Evolutionary conservation across 2,113 vertebrate species (phyloP).

Genomic region (Siphamia tubifer): DNA sequence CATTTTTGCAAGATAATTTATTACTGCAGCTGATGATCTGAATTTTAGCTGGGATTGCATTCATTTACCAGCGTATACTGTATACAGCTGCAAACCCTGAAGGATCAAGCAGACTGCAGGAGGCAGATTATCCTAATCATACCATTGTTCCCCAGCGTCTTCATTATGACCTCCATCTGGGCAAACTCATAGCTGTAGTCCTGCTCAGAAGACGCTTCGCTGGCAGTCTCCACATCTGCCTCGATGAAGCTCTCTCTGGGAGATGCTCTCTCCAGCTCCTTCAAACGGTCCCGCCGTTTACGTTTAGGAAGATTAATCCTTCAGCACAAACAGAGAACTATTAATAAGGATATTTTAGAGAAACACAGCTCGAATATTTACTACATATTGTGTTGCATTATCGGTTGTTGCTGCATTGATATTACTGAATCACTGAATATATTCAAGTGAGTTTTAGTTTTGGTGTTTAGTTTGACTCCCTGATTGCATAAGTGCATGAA

Average conservation of each 20-base stretch:
- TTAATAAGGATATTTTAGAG: no score
- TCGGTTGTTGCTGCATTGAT: no score
- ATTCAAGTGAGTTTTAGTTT: no score
- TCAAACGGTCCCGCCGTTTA: conserved; percentile 92
- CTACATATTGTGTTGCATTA: no score
- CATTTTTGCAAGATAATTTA: background rate
- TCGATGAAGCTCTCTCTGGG: conserved; percentile 81
- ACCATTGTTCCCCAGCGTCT: conserved; percentile 95
- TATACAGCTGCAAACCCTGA: background rate
- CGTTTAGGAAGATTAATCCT: conserved; percentile 96
- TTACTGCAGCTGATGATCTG: background rate
- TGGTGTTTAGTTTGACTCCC: no score
- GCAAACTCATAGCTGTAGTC: conserved; percentile 99
- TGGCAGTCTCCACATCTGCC: conserved; percentile 91
- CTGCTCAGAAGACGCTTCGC: conserved; percentile 97
- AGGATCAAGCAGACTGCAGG: background rate
- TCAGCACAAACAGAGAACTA: conserved; percentile 4
- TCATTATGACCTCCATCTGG: conserved; percentile 99
- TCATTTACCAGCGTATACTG: background rate
- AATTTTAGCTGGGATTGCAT: background rate
- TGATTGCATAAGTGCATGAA: no score
- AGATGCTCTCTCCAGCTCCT: conserved; percentile 89
- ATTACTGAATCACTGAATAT: no score
- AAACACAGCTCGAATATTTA: no score
- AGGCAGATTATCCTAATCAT: conserved; percentile 18